Evolutionary conservation across 2,797 vertebrate genomes (phyloP), one percentile per base, ranked within the genome.

Genomic region (Periparus ater): DNA sequence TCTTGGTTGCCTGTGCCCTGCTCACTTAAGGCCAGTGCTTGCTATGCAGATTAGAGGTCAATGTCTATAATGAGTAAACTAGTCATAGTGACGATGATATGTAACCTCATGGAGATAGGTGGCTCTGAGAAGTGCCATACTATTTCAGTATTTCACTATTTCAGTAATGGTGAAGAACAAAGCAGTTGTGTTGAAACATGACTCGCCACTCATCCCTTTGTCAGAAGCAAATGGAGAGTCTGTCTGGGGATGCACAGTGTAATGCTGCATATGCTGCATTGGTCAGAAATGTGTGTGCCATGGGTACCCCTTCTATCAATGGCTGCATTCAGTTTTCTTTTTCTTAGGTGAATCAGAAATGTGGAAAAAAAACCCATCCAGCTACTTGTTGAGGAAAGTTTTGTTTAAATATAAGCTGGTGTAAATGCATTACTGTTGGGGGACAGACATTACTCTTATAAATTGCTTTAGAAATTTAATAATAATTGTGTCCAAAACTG

Each of bases 31-130:
- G n/a, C 34, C 61, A 8, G 17, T 54, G 60, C 4, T 81, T 38
- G 40, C 67, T 14, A 1, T 61, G n/a, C 17, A 25, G 18, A 7
- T 71, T 91, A 61, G 68, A 85, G 65, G 20, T 45, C 62, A 20
- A 0, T 40, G 53, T 32, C n/a, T 71, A 0, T 47, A 17, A 36
- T 36, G 48, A 70, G 17, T 6, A 19, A 32, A 9, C 18, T 55
- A 60, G 10, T 5, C 44, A 11, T 40, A 27, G 30, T 57, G 38
- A 20, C 44, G 47, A 15, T 17, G 26, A 9, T 36, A 10, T 10
- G 12, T 85, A 54, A 26, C 34, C 48, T 80, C 16, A 4, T 53
- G 38, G 51, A 65, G 29, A 14, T 10, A 30, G 25, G 38, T 68
- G 51, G 26, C 61, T 74, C 66, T 82, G 50, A 66, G 74, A n/a